Conservation (phyloP, 2,888 invertebrate genomes). For the Drosophila rellima region DNA sequence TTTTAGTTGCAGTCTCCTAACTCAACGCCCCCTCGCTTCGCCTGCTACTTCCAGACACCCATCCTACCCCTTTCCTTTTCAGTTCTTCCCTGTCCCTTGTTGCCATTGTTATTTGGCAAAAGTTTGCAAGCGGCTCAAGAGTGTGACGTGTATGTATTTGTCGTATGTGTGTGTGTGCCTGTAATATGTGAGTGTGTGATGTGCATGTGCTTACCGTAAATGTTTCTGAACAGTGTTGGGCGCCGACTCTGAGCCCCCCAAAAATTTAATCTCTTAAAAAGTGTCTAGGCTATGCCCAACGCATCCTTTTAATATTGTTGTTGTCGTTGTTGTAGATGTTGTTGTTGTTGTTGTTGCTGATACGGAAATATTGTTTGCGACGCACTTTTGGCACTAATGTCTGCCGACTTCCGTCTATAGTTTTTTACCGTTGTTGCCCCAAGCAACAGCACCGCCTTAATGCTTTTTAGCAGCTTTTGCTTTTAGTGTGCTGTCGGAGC, state of each 20-base stretch:
- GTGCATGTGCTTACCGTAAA: slow-evolving; percentile 65
- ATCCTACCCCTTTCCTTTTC: not conserved
- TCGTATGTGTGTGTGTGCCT: slow-evolving; percentile 22
- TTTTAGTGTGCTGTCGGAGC: slow-evolving; percentile 59
- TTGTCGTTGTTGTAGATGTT: slow-evolving; percentile 1
- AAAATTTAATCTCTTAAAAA: slow-evolving; percentile 83
- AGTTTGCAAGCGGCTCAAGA: slow-evolving; percentile 65
- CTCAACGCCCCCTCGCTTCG: not conserved
- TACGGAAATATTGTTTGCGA: slow-evolving; percentile 83
- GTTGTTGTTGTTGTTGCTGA: slow-evolving; percentile 48
- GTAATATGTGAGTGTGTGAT: slow-evolving; percentile 33
- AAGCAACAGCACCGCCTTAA: slow-evolving; percentile 59
- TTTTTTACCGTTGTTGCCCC: slow-evolving; percentile 38
- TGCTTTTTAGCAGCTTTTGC: slow-evolving; percentile 77
- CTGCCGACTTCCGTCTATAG: slow-evolving; percentile 79
- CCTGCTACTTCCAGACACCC: not conserved
- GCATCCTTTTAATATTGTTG: slow-evolving; percentile 52
- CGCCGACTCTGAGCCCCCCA: slow-evolving; percentile 43
- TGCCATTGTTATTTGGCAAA: slow-evolving; percentile 70
- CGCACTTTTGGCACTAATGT: slow-evolving; percentile 82
- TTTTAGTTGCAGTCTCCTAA: slow-evolving; percentile 74
- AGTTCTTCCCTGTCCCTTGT: slow-evolving; percentile 1
- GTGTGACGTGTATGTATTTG: slow-evolving; percentile 16
- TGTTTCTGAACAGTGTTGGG: slow-evolving; percentile 66
- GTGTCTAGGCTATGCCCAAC: slow-evolving; percentile 73